Base-by-base conservation (phyloP, 2,888 invertebrate genomes). In the Pseudolycoriella hygida region DNA sequence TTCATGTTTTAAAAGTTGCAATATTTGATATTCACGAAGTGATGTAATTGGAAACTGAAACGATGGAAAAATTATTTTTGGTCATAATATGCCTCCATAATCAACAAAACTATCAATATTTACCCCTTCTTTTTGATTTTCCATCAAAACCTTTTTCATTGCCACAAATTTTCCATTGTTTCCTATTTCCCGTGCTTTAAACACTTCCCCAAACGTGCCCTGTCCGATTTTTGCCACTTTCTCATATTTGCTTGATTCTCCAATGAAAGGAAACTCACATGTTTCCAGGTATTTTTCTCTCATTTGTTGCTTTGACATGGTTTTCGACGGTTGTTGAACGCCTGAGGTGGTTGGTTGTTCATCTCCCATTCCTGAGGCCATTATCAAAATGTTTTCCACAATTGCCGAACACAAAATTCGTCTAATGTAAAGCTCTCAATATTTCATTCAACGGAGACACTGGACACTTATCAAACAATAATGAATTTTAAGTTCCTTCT, bases 31-130 rank as follows among this genome's bases (percentile, higher is more conserved):
- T 71, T 98, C 98, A 55, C 98, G 73, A 50, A 98, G 61, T 0
- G 98, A 97, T 32, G 98, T 98, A 52, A 98, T 98, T 0, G 98
- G 98, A 62, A 99, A 99, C 81, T 85, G 63, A n/a, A n/a, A n/a
- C n/a, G n/a, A n/a, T n/a, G 25, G 25, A 25, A 25, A 25, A 6
- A 25, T 25, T 25, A 25, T 25, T 25, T 25, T 25, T 25, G 4
- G 25, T 25, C 4, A 8, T 8, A 25, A 25, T 6, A 25, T 6
- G 8, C 8, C 25, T n/a, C n/a, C n/a, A n/a, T 25, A 25, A n/a
- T n/a, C n/a, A n/a, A 4, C 25, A 25, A 25, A 25, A 6, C 25
- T n/a, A 25, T 25, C 25, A 25, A n/a, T n/a, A 8, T 74, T 66
- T 69, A 86, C 84, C 42, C 97, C 97, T 74, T 98, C 97, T 63